These are phyloP conservation scores for Bufo gargarizans DNA, from an alignment of 2,113 vertebrate species.

Conservation along the genomic window DNA sequence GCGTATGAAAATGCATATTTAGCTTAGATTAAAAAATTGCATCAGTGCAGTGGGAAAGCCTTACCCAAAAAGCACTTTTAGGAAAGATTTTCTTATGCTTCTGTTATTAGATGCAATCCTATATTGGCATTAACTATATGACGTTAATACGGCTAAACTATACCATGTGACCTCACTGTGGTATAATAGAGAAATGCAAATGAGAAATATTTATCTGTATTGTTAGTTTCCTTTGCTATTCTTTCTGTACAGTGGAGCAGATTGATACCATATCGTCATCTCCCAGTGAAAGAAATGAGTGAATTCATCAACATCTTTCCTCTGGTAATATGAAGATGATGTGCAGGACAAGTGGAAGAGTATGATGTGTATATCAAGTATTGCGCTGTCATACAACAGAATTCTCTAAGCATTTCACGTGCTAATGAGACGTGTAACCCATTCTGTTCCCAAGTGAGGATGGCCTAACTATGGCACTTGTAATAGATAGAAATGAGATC, in stretches of 20 bases:
- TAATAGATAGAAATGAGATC: background rate
- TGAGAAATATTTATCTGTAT: background rate
- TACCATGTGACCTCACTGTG: background rate
- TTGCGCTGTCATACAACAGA: background rate
- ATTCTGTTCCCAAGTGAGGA: background rate
- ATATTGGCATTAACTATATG: background rate
- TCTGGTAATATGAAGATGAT: constrained; percentile 17
- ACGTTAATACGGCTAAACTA: background rate
- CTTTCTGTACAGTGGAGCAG: background rate
- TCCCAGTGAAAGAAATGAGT: constrained; percentile 25
- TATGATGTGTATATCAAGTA: background rate
- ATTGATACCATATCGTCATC: background rate
- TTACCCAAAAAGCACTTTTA: background rate
- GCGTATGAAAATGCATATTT: background rate
- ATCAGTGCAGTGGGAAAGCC: background rate
- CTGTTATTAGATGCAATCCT: background rate
- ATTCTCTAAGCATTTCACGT: background rate
- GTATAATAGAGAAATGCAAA: background rate
- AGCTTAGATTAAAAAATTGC: background rate
- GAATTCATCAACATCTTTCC: constrained; percentile 8
- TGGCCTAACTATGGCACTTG: background rate
- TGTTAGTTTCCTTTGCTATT: background rate
- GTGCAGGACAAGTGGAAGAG: background rate
- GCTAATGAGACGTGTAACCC: background rate
- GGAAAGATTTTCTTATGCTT: background rate